These are phyloP conservation scores for Fopius arisanus DNA, from an alignment of 1,140 invertebrate genomes.

Conservation along the genomic window DNA sequence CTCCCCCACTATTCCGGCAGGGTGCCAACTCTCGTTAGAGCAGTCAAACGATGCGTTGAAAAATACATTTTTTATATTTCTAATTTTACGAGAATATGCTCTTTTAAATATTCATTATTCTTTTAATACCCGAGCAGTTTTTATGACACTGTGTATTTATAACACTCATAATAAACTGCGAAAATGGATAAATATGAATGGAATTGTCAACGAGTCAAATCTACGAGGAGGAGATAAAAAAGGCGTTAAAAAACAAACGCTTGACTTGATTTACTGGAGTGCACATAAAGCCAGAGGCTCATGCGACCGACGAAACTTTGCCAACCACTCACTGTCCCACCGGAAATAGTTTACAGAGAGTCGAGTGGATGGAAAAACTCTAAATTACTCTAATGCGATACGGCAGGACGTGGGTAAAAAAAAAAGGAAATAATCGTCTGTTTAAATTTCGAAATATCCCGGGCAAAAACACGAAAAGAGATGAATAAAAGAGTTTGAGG, in stretches of 20 bases:
- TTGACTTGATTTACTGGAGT: slow-evolving; percentile 49
- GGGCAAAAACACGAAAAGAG: background rate
- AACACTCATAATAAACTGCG: background rate
- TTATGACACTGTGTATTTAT: background rate
- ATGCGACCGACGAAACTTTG: slow-evolving; percentile 45
- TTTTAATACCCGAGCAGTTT: background rate
- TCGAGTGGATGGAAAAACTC: background rate
- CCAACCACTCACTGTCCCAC: slow-evolving; percentile 39
- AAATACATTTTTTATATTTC: background rate
- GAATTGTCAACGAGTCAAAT: background rate
- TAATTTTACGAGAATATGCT: background rate
- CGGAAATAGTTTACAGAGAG: slow-evolving; percentile 50
- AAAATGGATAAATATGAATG: background rate
- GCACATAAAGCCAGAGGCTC: slow-evolving; percentile 48
- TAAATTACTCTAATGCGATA: background rate
- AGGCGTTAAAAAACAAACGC: background rate
- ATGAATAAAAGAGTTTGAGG: background rate
- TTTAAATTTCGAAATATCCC: background rate
- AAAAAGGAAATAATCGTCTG: background rate
- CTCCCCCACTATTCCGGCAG: background rate
- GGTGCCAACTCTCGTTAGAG: slow-evolving; percentile 3
- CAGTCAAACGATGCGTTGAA: background rate
- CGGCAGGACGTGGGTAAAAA: background rate
- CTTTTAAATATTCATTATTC: slow-evolving; percentile 1
- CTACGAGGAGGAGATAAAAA: background rate